A percentile compares a stretch with the other conserved stretches of the same genome.
phyloP scores from a whole-genome alignment of 1,140 invertebrate species.

The Hypothenemus hampei region DNA sequence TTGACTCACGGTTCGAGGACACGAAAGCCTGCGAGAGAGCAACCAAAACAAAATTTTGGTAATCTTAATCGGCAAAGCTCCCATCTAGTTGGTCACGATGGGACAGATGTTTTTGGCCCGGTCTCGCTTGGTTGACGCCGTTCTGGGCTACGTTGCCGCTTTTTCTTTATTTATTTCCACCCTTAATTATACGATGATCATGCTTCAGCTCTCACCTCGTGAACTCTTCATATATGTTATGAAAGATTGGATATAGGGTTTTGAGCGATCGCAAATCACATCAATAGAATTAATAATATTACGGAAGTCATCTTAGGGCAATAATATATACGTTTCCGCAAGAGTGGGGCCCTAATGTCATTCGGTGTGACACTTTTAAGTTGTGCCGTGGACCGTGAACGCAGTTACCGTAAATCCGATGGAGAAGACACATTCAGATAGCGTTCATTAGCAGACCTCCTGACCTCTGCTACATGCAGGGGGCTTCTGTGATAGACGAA shows the following conservation, averaged over 20 bases:
- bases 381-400: slow-evolving; percentile 17
- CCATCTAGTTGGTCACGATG: slow-evolving; percentile 10
- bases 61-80: slow-evolving; percentile 11
- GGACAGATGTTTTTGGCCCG: slow-evolving; percentile 15
- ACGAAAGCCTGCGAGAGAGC: slow-evolving; percentile 2
- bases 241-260: too few species aligned
- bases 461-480: slow-evolving; percentile 31
- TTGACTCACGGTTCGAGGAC: not conserved
- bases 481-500: slow-evolving; percentile 30
- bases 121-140: slow-evolving; percentile 11
- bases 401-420: slow-evolving; percentile 25
- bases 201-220: too few species aligned
- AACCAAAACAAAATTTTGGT: slow-evolving; percentile 15
- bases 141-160: slow-evolving; percentile 2
- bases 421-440: slow-evolving; percentile 40
- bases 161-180: not conserved
- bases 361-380: slow-evolving; percentile 22
- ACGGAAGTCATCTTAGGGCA: not conserved
- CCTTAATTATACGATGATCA: too few species aligned
- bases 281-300: too few species aligned
- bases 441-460: slow-evolving; percentile 34
- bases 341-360: slow-evolving; percentile 10
- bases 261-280: too few species aligned
- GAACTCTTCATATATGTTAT: too few species aligned
- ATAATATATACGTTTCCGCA: slow-evolving; percentile 12